Evolutionary conservation across 2,113 vertebrate species (phyloP).

Genomic region (Lanius ludovicianus): DNA sequence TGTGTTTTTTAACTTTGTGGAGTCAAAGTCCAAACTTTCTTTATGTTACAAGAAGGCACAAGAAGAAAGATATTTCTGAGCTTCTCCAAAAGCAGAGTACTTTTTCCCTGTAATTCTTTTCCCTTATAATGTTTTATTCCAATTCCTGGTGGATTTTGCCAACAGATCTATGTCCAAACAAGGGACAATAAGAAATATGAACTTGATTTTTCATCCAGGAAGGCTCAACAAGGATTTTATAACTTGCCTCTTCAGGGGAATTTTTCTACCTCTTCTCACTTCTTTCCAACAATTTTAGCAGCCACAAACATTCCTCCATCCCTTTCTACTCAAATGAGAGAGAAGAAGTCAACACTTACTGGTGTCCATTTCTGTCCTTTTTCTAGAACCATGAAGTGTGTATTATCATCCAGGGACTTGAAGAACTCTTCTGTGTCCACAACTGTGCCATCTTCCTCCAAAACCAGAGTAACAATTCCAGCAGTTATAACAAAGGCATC

Average conservation of each 20-base stretch:
- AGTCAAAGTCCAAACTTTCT: neutral
- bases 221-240: neutral
- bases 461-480: constrained; percentile 77
- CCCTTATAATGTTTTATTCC: neutral
- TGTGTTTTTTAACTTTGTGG: neutral
- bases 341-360: constrained; percentile 53
- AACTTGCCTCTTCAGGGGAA: neutral
- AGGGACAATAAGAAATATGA: neutral
- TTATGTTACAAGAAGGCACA: neutral
- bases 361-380: constrained; percentile 82
- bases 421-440: constrained; percentile 89
- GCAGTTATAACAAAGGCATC: constrained; percentile 75
- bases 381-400: constrained; percentile 81
- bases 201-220: neutral
- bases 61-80: neutral
- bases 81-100: neutral
- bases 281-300: neutral
- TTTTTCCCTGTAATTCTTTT: neutral
- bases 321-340: neutral
- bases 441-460: constrained; percentile 87
- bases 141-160: neutral
- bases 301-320: neutral
- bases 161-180: neutral
- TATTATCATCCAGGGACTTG: constrained; percentile 77
- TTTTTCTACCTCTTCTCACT: neutral